phyloP scores from a whole-genome alignment of 2,113 vertebrate genomes.

The Salvelinus alpinus region DNA sequence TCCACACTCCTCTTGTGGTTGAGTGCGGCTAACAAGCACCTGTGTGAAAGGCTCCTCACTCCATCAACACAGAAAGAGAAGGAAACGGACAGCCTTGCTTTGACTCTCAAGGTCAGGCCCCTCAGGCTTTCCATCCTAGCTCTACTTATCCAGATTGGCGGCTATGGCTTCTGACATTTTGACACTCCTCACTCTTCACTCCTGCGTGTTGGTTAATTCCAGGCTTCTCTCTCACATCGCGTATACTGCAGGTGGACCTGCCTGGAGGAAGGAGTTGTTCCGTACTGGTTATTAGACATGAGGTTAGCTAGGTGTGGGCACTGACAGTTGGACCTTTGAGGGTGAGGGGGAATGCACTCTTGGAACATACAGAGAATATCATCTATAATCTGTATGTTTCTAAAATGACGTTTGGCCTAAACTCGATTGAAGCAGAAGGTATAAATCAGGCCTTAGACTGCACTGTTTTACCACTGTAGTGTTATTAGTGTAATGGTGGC shows the following conservation, averaged over 20 bases:
- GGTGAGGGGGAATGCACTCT: too few relatives aligned
- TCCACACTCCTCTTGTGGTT: constrained; percentile 15
- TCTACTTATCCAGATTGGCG: neutral
- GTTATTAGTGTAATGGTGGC: too few relatives aligned
- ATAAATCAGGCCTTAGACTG: too few relatives aligned
- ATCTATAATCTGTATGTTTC: too few relatives aligned
- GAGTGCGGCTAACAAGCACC: constrained; percentile 50
- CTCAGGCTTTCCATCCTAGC: neutral
- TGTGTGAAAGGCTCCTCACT: constrained; percentile 29
- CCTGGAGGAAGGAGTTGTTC: neutral
- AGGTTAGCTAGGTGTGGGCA: neutral
- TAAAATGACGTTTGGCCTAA: too few relatives aligned
- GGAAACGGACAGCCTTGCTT: neutral
- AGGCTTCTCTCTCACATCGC: neutral
- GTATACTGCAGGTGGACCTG: neutral
- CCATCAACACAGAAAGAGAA: constrained; percentile 22
- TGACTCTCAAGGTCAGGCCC: neutral
- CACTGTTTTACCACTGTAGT: too few relatives aligned
- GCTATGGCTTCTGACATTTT: constrained; percentile 15
- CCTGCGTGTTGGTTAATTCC: constrained; percentile 15
- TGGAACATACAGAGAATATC: too few relatives aligned
- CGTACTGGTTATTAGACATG: neutral
- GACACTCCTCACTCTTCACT: constrained; percentile 1
- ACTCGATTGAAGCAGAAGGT: too few relatives aligned
- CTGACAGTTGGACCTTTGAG: neutral